Base-by-base conservation (phyloP, 1,140 invertebrate species). In the Drosophila melanica region DNA sequence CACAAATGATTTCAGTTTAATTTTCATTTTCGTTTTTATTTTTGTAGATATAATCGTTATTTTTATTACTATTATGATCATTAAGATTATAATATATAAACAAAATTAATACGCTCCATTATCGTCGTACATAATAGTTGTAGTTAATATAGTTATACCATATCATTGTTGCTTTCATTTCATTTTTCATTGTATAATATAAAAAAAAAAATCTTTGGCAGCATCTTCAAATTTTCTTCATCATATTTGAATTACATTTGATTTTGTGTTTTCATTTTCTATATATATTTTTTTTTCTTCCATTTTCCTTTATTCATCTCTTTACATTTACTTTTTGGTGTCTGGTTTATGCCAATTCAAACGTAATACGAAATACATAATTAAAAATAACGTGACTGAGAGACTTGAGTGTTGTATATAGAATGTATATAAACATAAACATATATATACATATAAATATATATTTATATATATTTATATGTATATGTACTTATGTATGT, bases 131-230 rank as follows among this genome's bases (percentile, higher is more conserved):
- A 55, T 27, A 47, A 66, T 66, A 66, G 48, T 37, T 50, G 18
- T 42, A 37, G 20, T 51, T 60, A 11, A 60, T 44, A 77, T 70
- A 70, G 45, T 67, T 80, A 60, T 57, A 76, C 53, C 47, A 57
- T 58, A 50, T 64, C 42, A 39, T 79, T 77, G 58, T 70, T 55
- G 50, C 50, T 66, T 50, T 50, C 30, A 33, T 81, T 23, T 48
- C 20, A 37, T 30, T 60, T 65, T 69, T 66, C 42, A 62, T 77
- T 80, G 77, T 85, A 84, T 69, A 77, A 85, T 50, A 65, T 27
- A 45, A 11, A 44, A 58, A 47, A 44, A 82, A 73, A 80, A 81
- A 78, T 86, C 81, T 86, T 86, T 86, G 81, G 81, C 81, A 86
- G 81, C 81, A 87, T 86, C 79, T 76, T 81, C 54, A 53, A 69